phyloP scores from a whole-genome alignment of 2,113 vertebrate genomes.

The Colaptes auratus region DNA sequence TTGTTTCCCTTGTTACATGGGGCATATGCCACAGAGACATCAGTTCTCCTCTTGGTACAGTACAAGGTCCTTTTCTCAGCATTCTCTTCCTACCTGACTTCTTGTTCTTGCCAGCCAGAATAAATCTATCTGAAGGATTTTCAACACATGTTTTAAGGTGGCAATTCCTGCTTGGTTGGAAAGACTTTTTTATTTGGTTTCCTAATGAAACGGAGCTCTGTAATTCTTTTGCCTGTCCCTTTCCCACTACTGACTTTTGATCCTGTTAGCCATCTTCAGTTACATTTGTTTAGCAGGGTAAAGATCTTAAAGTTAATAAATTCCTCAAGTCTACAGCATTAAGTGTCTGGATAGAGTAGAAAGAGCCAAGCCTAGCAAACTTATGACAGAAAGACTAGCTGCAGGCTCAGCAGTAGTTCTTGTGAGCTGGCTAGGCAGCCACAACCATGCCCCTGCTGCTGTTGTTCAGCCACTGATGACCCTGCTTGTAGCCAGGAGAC shows the following conservation, averaged over 20 bases:
- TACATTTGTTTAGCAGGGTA: neutral
- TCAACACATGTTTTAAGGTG: neutral
- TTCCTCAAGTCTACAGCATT: neutral
- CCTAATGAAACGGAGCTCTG: neutral
- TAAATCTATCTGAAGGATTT: neutral
- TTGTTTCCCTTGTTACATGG: neutral
- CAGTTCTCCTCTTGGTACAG: neutral
- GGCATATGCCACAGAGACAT: neutral
- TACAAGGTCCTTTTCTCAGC: neutral
- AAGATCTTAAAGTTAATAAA: neutral
- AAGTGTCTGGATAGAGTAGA: neutral
- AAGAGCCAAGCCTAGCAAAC: neutral
- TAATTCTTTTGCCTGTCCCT: neutral
- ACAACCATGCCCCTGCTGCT: neutral
- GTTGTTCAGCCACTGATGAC: fast-evolving
- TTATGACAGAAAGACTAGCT: neutral
- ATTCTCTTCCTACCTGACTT: neutral
- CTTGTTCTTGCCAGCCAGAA: neutral
- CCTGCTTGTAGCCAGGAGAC: neutral
- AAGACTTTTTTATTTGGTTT: neutral
- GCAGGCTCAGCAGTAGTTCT: neutral
- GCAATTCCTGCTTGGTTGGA: neutral
- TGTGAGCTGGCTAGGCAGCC: too few relatives aligned
- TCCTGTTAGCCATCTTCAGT: neutral
- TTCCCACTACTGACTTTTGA: neutral